A percentile compares a stretch with the other conserved stretches of the same genome.
phyloP scores from a whole-genome alignment of 2,113 vertebrate species.

The Corythoichthys haematopterus region DNA sequence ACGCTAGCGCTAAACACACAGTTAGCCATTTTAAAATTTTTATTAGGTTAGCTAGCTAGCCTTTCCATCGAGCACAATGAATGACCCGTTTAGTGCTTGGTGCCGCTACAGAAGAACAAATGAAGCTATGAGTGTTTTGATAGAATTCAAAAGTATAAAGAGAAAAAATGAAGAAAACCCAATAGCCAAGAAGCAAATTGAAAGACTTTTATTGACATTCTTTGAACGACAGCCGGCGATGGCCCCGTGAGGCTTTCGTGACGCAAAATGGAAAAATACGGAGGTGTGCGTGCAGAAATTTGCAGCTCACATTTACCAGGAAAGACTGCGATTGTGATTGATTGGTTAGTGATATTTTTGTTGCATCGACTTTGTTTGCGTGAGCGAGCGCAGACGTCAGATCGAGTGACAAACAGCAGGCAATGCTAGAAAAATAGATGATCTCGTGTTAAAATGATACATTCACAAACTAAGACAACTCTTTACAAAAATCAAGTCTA shows the following conservation, averaged over 20 bases:
- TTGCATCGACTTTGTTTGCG: too few relatives aligned
- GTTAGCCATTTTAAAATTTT: too few relatives aligned
- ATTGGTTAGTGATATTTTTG: neutral
- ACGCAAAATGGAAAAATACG: neutral
- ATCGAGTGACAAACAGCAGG: neutral
- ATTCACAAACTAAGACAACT: slow-evolving; percentile 8
- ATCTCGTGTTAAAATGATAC: slow-evolving; percentile 29
- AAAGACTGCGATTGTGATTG: neutral
- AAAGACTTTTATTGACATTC: neutral
- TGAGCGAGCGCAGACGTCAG: too few relatives aligned
- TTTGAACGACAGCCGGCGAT: neutral
- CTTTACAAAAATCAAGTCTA: neutral
- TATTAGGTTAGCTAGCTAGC: too few relatives aligned
- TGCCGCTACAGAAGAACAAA: too few relatives aligned
- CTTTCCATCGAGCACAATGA: too few relatives aligned
- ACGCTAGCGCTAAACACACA: too few relatives aligned
- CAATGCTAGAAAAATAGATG: slow-evolving; percentile 45
- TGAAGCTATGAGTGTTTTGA: too few relatives aligned
- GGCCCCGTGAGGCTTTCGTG: neutral
- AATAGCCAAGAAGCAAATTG: too few relatives aligned
- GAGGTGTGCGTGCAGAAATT: neutral
- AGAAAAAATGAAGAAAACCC: neutral
- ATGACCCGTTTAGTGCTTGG: too few relatives aligned
- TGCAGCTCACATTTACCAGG: neutral
- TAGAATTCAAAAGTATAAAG: too few relatives aligned